These are phyloP conservation scores for Crossaster papposus DNA, from an alignment of 53 echinoderm and acorn worm genomes.

Conservation along the genomic window DNA sequence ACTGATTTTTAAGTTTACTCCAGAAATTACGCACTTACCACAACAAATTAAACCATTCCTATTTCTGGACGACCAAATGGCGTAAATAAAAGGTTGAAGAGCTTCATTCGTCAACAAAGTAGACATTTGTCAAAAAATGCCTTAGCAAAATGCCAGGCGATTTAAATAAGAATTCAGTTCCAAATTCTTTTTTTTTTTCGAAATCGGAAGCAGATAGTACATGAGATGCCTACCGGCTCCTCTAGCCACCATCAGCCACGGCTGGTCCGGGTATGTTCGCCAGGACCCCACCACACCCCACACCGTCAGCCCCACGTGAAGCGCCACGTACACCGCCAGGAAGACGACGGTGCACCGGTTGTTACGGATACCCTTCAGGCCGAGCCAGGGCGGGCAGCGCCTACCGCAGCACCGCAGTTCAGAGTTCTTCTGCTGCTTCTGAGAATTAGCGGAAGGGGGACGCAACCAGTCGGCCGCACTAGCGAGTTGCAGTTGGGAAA, in stretches of 20 bases:
- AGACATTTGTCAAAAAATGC: too few relatives aligned
- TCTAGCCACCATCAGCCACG: slow-evolving; percentile 73
- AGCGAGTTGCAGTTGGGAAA: neutral
- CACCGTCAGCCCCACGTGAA: slow-evolving; percentile 62
- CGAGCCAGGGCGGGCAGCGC: neutral
- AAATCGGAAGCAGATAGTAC: too few relatives aligned
- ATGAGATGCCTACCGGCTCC: slow-evolving; percentile 63
- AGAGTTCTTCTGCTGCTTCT: neutral
- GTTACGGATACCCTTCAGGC: slow-evolving; percentile 66
- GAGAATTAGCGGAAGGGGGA: slow-evolving; percentile 50
- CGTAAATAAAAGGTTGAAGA: too few relatives aligned
- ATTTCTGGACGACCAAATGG: too few relatives aligned
- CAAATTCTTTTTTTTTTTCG: too few relatives aligned
- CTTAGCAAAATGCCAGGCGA: too few relatives aligned
- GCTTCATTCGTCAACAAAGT: too few relatives aligned
- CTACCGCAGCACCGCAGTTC: slow-evolving; percentile 23
- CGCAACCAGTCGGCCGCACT: slow-evolving; percentile 90
- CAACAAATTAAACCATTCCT: too few relatives aligned
- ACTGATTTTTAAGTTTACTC: too few relatives aligned
- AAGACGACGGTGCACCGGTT: slow-evolving; percentile 70
- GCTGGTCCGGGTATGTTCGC: slow-evolving; percentile 24
- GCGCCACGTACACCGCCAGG: slow-evolving; percentile 53
- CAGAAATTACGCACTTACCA: too few relatives aligned
- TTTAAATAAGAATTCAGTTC: too few relatives aligned
- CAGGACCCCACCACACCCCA: slow-evolving; percentile 67